phyloP scores from a whole-genome alignment of 2,797 vertebrate genomes.

The Danio kyathit region DNA sequence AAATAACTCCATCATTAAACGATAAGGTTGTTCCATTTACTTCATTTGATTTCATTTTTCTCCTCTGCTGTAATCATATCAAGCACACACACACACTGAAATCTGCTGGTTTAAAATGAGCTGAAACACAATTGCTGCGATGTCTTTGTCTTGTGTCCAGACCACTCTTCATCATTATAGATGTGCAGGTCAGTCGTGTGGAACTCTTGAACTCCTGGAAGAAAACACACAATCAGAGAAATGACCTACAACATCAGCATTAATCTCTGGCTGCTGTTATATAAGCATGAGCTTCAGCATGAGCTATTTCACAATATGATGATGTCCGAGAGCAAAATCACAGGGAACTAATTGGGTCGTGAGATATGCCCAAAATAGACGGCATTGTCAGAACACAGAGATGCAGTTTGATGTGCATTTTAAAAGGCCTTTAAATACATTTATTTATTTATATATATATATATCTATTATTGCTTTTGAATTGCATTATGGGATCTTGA shows the following conservation, averaged over 20 bases:
- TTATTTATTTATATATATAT: too few species aligned
- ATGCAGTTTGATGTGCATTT: too few species aligned
- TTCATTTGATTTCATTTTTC: constrained; percentile 52
- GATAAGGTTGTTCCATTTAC: constrained; percentile 74
- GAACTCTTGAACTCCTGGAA: too few species aligned
- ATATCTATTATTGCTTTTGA: too few species aligned
- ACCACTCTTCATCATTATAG: constrained; percentile 48
- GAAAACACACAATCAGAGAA: not conserved
- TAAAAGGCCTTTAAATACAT: too few species aligned
- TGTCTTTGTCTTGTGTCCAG: too few species aligned
- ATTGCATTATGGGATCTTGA: too few species aligned
- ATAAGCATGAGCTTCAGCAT: not conserved
- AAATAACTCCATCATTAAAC: constrained; percentile 77
- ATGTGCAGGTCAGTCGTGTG: not conserved
- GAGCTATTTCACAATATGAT: not conserved
- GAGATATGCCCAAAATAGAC: not conserved
- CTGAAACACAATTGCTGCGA: too few species aligned
- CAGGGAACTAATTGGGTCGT: too few species aligned
- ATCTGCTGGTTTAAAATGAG: too few species aligned
- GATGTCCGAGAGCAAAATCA: not conserved
- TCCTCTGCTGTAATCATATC: constrained; percentile 71
- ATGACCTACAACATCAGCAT: not conserved
- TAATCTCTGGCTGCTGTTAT: not conserved
- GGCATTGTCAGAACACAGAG: too few species aligned
- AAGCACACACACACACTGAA: constrained; percentile 64